Conservation (phyloP, 2,113 vertebrate species). For the Pimephales promelas region DNA sequence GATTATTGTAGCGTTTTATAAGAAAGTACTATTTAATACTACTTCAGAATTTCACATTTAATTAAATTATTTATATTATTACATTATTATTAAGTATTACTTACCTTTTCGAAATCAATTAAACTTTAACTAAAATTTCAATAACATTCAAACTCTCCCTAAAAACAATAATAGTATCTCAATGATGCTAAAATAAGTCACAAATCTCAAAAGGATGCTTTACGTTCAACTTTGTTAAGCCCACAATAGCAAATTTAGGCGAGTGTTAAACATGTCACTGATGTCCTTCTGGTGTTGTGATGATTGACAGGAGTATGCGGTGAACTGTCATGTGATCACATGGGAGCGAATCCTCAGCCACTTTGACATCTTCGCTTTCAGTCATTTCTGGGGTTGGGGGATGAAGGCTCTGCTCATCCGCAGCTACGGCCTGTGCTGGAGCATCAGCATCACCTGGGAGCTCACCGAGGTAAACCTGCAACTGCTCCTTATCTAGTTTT, state of each 20-base stretch:
- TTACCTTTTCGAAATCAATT: too few relatives aligned
- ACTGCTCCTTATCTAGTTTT: too few relatives aligned
- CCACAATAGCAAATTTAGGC: neutral
- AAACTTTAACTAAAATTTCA: too few relatives aligned
- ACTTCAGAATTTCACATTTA: too few relatives aligned
- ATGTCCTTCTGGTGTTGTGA: neutral
- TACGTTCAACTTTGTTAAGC: neutral
- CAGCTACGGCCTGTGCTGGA: conserved; percentile 97
- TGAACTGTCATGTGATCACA: conserved; percentile 97
- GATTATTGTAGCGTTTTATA: too few relatives aligned
- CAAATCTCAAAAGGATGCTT: neutral
- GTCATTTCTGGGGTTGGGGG: conserved; percentile 98
- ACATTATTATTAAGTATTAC: too few relatives aligned
- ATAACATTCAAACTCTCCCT: too few relatives aligned
- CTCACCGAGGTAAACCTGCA: conserved; percentile 86
- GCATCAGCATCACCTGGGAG: conserved; percentile 99
- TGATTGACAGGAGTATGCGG: conserved; percentile 87
- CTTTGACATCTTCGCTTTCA: conserved; percentile 98
- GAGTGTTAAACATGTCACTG: neutral
- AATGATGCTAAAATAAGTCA: neutral
- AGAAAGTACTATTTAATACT: too few relatives aligned
- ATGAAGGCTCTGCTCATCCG: conserved; percentile 98
- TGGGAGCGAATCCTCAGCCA: conserved; percentile 98
- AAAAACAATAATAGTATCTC: too few relatives aligned
- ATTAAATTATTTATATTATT: too few relatives aligned